Evolutionary conservation across 2,113 vertebrate genomes (phyloP).

Genomic region (Brevimyrus niger): DNA sequence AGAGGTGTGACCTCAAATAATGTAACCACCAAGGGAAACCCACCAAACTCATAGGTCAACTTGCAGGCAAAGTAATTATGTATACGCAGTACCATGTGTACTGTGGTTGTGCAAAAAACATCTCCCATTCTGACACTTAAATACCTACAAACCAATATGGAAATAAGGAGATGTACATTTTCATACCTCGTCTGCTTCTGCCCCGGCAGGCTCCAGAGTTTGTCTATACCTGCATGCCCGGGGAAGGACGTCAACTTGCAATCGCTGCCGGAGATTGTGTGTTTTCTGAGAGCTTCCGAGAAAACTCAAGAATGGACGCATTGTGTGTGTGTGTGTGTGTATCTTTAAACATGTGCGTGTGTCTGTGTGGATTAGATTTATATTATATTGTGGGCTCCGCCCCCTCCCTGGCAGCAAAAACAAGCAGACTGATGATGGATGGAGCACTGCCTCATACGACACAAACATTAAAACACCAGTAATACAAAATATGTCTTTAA

Average conservation of each 20-base stretch:
- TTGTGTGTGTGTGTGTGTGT: background rate
- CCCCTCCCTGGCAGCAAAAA: background rate
- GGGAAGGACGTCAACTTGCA: conserved; percentile 14
- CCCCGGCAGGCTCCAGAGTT: conserved; percentile 12
- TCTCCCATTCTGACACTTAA: background rate
- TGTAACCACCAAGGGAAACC: background rate
- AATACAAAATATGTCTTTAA: background rate
- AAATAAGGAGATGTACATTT: background rate
- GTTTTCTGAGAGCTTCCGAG: background rate
- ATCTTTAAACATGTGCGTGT: background rate
- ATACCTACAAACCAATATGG: background rate
- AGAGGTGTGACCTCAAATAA: conserved; percentile 1
- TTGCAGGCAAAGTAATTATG: background rate
- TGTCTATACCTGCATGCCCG: conserved; percentile 16
- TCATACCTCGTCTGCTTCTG: conserved; percentile 2
- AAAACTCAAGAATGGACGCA: background rate
- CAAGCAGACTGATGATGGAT: background rate
- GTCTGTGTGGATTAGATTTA: background rate
- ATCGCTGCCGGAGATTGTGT: background rate
- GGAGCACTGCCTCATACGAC: background rate
- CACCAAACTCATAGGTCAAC: background rate
- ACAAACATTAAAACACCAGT: background rate
- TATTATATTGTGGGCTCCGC: too few relatives aligned
- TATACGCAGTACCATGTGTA: background rate
- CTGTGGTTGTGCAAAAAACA: background rate